phyloP scores from a whole-genome alignment of 2,888 invertebrate genomes.

The Drosophila recens region DNA sequence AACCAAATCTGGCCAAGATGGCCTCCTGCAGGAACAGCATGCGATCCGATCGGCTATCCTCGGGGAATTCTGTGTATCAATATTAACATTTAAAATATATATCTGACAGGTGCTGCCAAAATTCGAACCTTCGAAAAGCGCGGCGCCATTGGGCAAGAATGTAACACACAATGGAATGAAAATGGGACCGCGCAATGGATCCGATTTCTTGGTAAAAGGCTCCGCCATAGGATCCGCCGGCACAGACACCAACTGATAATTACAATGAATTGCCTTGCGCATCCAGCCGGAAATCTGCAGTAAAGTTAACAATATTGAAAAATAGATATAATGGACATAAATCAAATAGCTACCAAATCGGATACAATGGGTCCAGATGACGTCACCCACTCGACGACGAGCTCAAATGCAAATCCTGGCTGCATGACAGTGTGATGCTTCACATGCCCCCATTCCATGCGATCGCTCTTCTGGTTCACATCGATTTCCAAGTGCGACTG shows the following conservation, averaged over 20 bases:
- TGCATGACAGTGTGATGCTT: conserved; percentile 95
- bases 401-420: conserved; percentile 96
- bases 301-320: background rate
- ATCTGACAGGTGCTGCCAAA: background rate
- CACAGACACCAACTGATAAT: conserved; percentile 96
- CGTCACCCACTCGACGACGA: conserved; percentile 98
- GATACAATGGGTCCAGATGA: conserved; percentile 97
- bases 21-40: conserved; percentile 95
- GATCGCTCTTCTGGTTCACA: conserved; percentile 92
- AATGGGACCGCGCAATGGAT: conserved; percentile 97
- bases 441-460: conserved; percentile 98
- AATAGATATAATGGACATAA: conserved; percentile 20
- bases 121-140: conserved; percentile 91
- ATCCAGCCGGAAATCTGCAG: conserved; percentile 90
- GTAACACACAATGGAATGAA: conserved; percentile 95
- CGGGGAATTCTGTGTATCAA: conserved; percentile 89
- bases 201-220: conserved; percentile 97
- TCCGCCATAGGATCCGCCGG: conserved; percentile 98
- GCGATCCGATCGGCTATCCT: conserved; percentile 91
- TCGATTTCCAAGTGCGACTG: conserved; percentile 95
- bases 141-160: conserved; percentile 88
- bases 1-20: conserved; percentile 95
- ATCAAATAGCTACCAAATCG: conserved; percentile 88
- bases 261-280: conserved; percentile 94
- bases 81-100: no score